Conservation (phyloP, 2,797 vertebrate genomes). For the Natrix natrix region DNA sequence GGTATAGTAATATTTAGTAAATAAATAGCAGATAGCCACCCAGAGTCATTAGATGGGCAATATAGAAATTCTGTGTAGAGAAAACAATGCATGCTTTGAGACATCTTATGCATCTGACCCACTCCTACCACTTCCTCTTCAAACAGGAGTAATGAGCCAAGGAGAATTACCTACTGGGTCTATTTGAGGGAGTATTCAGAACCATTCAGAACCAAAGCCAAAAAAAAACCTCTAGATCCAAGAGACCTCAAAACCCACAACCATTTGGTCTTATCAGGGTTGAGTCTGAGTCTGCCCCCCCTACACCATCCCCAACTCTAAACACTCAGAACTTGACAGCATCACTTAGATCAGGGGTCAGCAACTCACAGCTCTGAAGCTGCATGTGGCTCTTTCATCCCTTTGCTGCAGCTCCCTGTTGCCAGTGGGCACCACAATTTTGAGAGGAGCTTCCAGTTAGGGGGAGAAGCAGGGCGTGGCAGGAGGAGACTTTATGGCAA, state of each 20-base stretch:
- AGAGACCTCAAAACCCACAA: not conserved
- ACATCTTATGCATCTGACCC: not conserved
- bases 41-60: not conserved
- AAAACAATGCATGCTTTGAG: not conserved
- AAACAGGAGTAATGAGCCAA: not conserved
- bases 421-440: too few relatives aligned
- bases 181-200: not conserved
- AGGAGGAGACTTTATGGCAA: too few relatives aligned
- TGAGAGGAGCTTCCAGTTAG: too few relatives aligned
- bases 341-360: not conserved
- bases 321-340: not conserved
- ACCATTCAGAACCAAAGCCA: not conserved
- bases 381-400: too few relatives aligned
- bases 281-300: not conserved
- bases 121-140: not conserved
- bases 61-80: not conserved
- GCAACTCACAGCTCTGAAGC: too few relatives aligned
- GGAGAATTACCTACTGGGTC: not conserved
- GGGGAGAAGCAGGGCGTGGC: too few relatives aligned
- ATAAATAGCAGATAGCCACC: not conserved
- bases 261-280: not conserved
- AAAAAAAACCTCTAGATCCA: not conserved
- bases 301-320: not conserved
- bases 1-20: not conserved
- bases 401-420: too few relatives aligned